Conservation (phyloP, 2,113 vertebrate genomes). For the Nerophis ophidion region DNA sequence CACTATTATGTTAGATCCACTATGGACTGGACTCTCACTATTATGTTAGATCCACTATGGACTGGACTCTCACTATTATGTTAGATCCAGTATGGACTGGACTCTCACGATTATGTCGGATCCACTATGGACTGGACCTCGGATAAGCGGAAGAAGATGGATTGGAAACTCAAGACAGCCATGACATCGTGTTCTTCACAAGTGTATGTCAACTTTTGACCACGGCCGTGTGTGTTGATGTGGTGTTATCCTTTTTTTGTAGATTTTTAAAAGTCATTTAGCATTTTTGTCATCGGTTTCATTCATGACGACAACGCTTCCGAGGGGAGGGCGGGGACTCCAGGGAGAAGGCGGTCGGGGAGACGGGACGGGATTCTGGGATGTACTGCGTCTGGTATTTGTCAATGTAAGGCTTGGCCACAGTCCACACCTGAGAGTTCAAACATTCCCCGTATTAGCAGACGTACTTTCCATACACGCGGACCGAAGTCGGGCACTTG, state of each 20-base stretch:
- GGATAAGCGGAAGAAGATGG: too few species aligned
- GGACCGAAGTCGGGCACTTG: slow-evolving; percentile 31
- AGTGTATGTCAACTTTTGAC: neutral
- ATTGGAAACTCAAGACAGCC: too few species aligned
- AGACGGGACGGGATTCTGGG: slow-evolving; percentile 84
- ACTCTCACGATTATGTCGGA: too few species aligned
- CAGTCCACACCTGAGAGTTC: slow-evolving; percentile 84
- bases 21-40: too few species aligned
- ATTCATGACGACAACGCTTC: slow-evolving; percentile 70
- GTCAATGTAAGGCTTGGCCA: slow-evolving; percentile 91
- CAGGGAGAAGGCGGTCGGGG: slow-evolving; percentile 92
- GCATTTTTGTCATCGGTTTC: slow-evolving; percentile 21
- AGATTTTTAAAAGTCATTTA: neutral
- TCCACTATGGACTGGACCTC: too few species aligned
- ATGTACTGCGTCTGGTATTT: slow-evolving; percentile 88
- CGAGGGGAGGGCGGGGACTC: slow-evolving; percentile 67
- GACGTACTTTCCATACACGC: neutral
- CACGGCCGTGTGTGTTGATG: too few species aligned
- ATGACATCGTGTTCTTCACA: too few species aligned
- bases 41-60: too few species aligned
- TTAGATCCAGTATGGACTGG: too few species aligned
- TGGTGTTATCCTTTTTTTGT: too few species aligned
- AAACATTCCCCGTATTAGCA: neutral
- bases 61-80: too few species aligned
- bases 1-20: too few species aligned